These are phyloP conservation scores for Eudyptes chrysolophus DNA, from an alignment of 2,113 vertebrate species.

Conservation along the genomic window DNA sequence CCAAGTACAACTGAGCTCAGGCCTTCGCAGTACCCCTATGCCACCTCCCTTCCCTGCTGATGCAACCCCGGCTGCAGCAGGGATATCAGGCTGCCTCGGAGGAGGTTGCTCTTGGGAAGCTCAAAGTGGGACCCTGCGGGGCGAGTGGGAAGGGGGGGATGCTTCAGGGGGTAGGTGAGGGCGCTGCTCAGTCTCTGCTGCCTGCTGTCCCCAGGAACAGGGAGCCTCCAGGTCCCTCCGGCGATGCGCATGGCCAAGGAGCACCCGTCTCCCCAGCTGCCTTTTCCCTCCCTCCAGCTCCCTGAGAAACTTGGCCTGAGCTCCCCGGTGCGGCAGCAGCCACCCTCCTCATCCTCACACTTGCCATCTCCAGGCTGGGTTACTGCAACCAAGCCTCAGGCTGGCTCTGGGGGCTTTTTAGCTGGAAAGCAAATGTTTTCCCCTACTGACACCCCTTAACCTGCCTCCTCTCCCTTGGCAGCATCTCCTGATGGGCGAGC, in stretches of 20 bases:
- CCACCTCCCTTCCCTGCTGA: conserved; percentile 8
- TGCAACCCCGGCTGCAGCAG: neutral
- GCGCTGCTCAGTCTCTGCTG: neutral
- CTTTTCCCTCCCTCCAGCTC: neutral
- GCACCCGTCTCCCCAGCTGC: neutral
- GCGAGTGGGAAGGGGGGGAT: neutral
- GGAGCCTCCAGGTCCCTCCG: neutral
- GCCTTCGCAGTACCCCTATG: neutral
- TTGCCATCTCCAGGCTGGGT: neutral
- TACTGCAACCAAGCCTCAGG: neutral
- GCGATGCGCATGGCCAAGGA: neutral
- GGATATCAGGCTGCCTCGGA: neutral
- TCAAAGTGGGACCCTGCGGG: neutral
- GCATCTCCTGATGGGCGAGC: neutral
- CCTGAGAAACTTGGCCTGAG: neutral
- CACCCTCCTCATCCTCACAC: neutral
- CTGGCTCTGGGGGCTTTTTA: neutral
- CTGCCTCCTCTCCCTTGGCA: neutral
- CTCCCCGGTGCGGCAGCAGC: fast-evolving
- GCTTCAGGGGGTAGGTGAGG: neutral
- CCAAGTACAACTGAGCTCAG: neutral
- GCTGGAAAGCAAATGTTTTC: neutral
- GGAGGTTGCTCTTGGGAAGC: neutral
- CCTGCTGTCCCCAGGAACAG: neutral
- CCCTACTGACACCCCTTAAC: neutral